phyloP scores from a whole-genome alignment of 2,888 invertebrate species.

The Choristoneura rosaceana region DNA sequence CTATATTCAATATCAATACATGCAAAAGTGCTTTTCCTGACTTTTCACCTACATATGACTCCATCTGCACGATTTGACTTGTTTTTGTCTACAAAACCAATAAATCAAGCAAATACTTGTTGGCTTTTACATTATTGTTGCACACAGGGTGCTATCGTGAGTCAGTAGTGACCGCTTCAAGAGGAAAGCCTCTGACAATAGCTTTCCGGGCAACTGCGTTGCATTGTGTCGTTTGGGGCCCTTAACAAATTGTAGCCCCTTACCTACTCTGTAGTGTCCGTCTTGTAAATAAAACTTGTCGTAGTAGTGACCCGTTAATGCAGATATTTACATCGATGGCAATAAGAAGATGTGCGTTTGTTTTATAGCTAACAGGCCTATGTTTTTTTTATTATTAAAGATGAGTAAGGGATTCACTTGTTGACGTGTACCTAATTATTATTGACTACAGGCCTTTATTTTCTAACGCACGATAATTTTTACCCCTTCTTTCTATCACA shows the following conservation, averaged over 20 bases:
- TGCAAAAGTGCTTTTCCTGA: too few relatives aligned
- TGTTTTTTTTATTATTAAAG: too few relatives aligned
- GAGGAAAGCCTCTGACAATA: constrained; percentile 7
- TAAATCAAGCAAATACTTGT: background rate
- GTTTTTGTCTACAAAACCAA: too few relatives aligned
- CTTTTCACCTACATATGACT: background rate
- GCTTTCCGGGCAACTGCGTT: constrained; percentile 12
- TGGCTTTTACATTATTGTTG: background rate
- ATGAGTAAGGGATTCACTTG: too few relatives aligned
- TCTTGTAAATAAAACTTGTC: constrained; percentile 7
- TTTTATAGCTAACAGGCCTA: too few relatives aligned
- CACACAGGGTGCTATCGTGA: background rate
- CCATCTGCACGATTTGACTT: too few relatives aligned
- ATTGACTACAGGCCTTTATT: too few relatives aligned
- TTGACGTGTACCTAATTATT: too few relatives aligned
- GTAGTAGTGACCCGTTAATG: background rate
- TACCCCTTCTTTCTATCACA: too few relatives aligned
- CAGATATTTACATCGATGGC: background rate
- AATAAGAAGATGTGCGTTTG: background rate
- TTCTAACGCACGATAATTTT: too few relatives aligned
- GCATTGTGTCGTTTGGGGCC: constrained; percentile 45
- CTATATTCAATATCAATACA: too few relatives aligned
- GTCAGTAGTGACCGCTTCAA: constrained; percentile 8
- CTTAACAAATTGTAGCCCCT: constrained; percentile 55
- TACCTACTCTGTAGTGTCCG: constrained; percentile 47